Percentiles rank a stretch among this genome's conserved stretches.
phyloP scores from a whole-genome alignment of 37 sponge, comb jelly and placozoan genomes.

The Eunapius fragilis region DNA sequence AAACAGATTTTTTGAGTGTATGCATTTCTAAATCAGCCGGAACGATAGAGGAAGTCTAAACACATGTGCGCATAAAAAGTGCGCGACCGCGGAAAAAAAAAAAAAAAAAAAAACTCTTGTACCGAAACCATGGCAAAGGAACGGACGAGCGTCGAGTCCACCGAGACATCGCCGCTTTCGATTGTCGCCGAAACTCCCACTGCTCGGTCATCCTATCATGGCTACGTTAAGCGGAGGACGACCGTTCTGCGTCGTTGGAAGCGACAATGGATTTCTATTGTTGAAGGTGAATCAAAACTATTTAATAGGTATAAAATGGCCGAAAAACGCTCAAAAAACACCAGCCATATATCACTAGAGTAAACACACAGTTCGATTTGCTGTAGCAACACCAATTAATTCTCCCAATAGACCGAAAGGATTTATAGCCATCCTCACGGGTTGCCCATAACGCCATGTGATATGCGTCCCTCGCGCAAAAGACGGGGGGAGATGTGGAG shows the following conservation, averaged over 20 bases:
- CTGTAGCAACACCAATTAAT: too few species aligned
- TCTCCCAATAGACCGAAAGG: too few species aligned
- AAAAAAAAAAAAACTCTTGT: too few species aligned
- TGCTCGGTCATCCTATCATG: slow-evolving; percentile 10
- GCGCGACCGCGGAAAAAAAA: too few species aligned
- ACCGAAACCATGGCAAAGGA: background rate
- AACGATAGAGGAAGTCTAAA: background rate
- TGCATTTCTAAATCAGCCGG: background rate
- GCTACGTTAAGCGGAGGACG: slow-evolving; percentile 54
- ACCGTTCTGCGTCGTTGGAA: slow-evolving; percentile 73
- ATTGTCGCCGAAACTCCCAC: background rate
- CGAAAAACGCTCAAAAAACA: too few species aligned
- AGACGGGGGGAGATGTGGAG: too few species aligned
- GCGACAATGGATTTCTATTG: slow-evolving; percentile 36
- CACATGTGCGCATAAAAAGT: background rate
- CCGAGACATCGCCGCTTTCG: background rate
- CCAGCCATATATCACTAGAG: too few species aligned
- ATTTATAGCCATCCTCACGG: too few species aligned
- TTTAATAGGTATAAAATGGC: too few species aligned
- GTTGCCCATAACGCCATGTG: too few species aligned
- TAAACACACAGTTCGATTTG: too few species aligned
- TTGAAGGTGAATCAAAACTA: slow-evolving; percentile 33
- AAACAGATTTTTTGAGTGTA: background rate
- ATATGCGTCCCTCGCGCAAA: too few species aligned
- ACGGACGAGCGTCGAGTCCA: background rate